Evolutionary conservation across 2,113 vertebrate species (phyloP).

Genomic region (Amphiprion percula): DNA sequence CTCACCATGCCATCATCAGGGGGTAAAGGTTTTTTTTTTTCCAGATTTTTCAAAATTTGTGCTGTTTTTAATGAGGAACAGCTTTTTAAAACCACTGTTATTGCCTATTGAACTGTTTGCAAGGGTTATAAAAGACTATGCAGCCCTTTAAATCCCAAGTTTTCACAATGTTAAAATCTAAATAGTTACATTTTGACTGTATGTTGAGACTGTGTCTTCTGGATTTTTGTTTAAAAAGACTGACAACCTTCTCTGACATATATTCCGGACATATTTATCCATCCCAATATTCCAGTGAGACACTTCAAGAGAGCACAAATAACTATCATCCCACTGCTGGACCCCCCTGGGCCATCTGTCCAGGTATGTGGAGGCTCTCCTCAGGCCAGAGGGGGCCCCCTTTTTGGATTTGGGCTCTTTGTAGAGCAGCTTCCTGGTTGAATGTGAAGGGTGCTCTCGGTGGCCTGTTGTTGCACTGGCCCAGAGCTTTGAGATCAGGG

Average conservation of each 20-base stretch:
- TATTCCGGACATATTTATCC: not conserved
- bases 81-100: too few species aligned
- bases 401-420: not conserved
- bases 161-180: not conserved
- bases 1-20: too few species aligned
- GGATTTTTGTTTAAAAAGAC: not conserved
- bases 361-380: not conserved
- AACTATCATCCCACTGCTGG: constrained; percentile 41
- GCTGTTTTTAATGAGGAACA: too few species aligned
- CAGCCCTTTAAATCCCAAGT: not conserved
- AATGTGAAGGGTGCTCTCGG: not conserved
- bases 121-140: too few species aligned
- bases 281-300: not conserved
- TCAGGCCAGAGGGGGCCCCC: not conserved
- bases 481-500: constrained; percentile 76
- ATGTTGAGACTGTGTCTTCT: too few species aligned
- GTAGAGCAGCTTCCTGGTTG: constrained; percentile 56
- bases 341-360: not conserved
- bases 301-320: not conserved
- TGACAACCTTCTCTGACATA: not conserved
- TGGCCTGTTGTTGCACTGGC: constrained; percentile 60
- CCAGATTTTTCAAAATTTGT: too few species aligned
- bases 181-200: not conserved
- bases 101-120: too few species aligned
- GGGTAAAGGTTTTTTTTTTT: too few species aligned